Conservation (phyloP, 2,888 invertebrate genomes). For the Carcina quercana region DNA sequence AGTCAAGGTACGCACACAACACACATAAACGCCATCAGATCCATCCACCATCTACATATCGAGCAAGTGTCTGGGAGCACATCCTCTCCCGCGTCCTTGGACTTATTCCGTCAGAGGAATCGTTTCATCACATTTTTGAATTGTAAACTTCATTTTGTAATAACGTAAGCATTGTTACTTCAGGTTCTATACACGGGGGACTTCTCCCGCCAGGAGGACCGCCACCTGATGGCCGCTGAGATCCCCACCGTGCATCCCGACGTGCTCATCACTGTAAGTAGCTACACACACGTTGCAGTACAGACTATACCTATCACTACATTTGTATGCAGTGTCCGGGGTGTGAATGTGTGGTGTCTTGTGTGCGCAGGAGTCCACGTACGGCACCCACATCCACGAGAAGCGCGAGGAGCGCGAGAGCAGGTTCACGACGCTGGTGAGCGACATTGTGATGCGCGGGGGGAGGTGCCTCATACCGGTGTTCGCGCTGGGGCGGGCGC, state of each 20-base stretch:
- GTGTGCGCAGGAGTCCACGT: constrained; percentile 90
- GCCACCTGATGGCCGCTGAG: constrained; percentile 99
- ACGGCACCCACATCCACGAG: constrained; percentile 99
- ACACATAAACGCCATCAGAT: no score
- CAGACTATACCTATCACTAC: neutral
- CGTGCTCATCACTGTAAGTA: constrained; percentile 91
- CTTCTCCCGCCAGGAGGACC: constrained; percentile 98
- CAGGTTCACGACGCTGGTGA: constrained; percentile 92
- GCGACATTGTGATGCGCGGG: constrained; percentile 97
- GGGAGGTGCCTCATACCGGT: constrained; percentile 99
- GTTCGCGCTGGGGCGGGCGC: constrained; percentile 98
- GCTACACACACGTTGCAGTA: neutral
- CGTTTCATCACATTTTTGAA: no score
- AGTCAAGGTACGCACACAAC: constrained; percentile 91
- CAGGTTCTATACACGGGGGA: constrained; percentile 96
- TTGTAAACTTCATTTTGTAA: no score
- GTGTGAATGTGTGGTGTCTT: neutral
- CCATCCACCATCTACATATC: no score
- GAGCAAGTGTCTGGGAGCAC: no score
- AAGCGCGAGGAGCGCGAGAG: constrained; percentile 97
- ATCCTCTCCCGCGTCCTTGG: no score
- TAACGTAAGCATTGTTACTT: no score
- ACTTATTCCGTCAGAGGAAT: no score
- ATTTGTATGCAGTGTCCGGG: neutral
- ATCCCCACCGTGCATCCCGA: constrained; percentile 97